These are phyloP conservation scores for Chionoecetes opilio DNA, from an alignment of 1,140 invertebrate genomes.

Conservation along the genomic window DNA sequence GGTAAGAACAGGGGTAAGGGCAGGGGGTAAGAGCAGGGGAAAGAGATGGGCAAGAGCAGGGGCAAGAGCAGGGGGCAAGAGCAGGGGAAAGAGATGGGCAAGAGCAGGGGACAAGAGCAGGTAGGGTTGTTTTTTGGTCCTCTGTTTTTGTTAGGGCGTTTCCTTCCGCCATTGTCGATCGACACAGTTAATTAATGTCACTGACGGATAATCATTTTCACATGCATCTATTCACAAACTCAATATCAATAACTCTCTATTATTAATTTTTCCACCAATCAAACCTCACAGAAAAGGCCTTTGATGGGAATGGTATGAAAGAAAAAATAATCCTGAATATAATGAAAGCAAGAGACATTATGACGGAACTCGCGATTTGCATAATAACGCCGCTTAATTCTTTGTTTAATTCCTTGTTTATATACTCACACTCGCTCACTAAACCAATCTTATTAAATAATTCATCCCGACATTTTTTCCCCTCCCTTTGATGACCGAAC, in stretches of 20 bases:
- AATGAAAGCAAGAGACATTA: not conserved
- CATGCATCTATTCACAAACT: not conserved
- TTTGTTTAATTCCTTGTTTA: slow-evolving; percentile 7
- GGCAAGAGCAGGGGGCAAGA: too few relatives aligned
- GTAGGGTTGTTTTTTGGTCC: too few relatives aligned
- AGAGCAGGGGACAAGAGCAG: too few relatives aligned
- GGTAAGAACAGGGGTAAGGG: too few relatives aligned
- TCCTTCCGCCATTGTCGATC: not conserved
- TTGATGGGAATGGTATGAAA: not conserved
- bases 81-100: too few relatives aligned
- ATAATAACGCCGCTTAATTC: not conserved
- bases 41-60: too few relatives aligned
- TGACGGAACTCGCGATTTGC: not conserved
- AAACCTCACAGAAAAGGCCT: not conserved
- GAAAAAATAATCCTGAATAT: not conserved
- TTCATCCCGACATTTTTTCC: not conserved
- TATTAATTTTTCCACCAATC: not conserved
- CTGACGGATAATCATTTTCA: not conserved
- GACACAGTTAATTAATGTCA: not conserved
- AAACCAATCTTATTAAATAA: not conserved
- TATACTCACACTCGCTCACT: not conserved
- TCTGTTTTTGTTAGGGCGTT: not conserved
- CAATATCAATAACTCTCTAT: not conserved
- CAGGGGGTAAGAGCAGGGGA: too few relatives aligned
- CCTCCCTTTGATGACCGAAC: not conserved